Evolutionary conservation across 2,888 invertebrate species (phyloP), one percentile per base, ranked within the genome.

Genomic region (Drosophila robusta): DNA sequence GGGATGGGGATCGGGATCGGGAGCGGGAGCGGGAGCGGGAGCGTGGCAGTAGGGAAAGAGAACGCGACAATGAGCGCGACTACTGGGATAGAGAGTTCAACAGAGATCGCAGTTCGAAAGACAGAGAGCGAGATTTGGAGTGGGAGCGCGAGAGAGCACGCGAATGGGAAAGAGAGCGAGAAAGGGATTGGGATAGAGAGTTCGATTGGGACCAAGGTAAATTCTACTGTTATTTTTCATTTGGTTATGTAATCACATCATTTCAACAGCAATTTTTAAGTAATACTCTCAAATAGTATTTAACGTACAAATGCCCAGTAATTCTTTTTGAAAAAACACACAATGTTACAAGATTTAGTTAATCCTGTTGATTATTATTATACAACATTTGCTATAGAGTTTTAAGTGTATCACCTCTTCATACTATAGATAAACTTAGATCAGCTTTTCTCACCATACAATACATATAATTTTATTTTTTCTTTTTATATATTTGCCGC

Each of bases 131-230:
- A 66, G 90, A 91, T 57, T 78, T 91, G 70, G 91, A 91, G 61
- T 91, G 91, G 91, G 91, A 91, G 75, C 90, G 91, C 74, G 91
- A 91, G 69, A 79, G 91, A 66, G 91, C 91, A 70, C 86, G 90
- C 79, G 91, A 91, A 85, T 91, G 91, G 91, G 91, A 91, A 87
- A 90, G 91, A 87, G 91, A 91, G 88, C 90, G 91, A 90, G 91
- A 90, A 89, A 90, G 91, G 85, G 91, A 91, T 90, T 91, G 91
- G 90, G 91, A 91, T 90, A 90, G 91, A 89, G 91, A 91, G 84
- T 91, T 91, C 90, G 91, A 91, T 89, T 91, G 91, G 91, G 91
- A 91, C 88, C 90, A 91, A 91, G 91, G 91, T 91, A 91, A 90
- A 90, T 86, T 87, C 60, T 47, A 74, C 51, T 71, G 41, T 70